A percentile compares a stretch with the other conserved stretches of the same genome.
These are phyloP conservation scores for Bellardia pandia DNA, from an alignment of 2,888 invertebrate genomes.

Conservation along the genomic window DNA sequence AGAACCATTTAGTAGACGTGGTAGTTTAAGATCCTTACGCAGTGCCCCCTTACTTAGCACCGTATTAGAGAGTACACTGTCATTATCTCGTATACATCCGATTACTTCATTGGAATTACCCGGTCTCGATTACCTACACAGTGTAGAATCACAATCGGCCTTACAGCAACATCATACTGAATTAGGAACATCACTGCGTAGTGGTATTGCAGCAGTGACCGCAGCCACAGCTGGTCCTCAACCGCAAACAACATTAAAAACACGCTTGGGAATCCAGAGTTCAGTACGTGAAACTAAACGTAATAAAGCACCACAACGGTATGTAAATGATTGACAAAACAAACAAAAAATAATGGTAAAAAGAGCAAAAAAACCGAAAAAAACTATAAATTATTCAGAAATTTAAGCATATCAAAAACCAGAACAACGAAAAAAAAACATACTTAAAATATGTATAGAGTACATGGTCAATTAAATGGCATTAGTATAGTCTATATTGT, in stretches of 20 bases:
- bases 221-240: conserved; percentile 77
- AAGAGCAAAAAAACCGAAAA: not conserved
- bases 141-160: conserved; percentile 81
- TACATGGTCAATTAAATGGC: conserved; percentile 57
- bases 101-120: conserved; percentile 84
- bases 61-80: conserved; percentile 84
- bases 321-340: conserved; percentile 75
- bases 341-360: not conserved
- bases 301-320: conserved; percentile 83
- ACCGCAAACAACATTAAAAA: conserved; percentile 76
- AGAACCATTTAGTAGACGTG: conserved; percentile 83
- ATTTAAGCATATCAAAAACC: not conserved
- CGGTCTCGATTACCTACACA: conserved; percentile 81
- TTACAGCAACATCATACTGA: conserved; percentile 78
- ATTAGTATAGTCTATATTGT: conserved; percentile 9
- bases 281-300: conserved; percentile 81
- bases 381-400: conserved; percentile 1
- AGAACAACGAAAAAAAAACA: conserved; percentile 20
- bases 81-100: conserved; percentile 84
- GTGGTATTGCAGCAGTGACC: conserved; percentile 80
- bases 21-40: conserved; percentile 84
- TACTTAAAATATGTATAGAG: conserved; percentile 47
- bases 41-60: conserved; percentile 84
- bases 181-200: conserved; percentile 80
- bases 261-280: conserved; percentile 80